These are phyloP conservation scores for Drosophila ananassae DNA, from an alignment of 1,140 invertebrate species.

Conservation along the genomic window DNA sequence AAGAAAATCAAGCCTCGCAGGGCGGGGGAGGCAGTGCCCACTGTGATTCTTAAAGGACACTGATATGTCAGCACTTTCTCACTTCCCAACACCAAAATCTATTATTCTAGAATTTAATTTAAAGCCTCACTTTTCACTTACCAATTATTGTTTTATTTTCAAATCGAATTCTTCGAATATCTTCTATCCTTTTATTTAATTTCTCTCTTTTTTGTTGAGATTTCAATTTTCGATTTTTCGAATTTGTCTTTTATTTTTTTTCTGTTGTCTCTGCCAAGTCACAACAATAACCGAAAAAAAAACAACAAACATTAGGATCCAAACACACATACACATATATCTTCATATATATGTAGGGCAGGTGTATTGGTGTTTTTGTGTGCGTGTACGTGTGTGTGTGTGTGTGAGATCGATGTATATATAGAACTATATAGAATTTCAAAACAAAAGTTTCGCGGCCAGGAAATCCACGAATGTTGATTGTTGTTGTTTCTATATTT, in stretches of 20 bases:
- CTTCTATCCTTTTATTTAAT: slow-evolving; percentile 6
- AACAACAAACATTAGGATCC: slow-evolving; percentile 46
- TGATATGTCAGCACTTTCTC: no score
- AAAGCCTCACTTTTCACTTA: background rate
- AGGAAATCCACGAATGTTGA: slow-evolving; percentile 36
- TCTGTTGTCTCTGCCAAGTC: slow-evolving; percentile 51
- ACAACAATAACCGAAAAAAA: slow-evolving; percentile 55
- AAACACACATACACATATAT: background rate
- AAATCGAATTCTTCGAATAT: slow-evolving; percentile 3
- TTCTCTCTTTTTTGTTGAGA: slow-evolving; percentile 18
- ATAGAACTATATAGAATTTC: slow-evolving; percentile 43
- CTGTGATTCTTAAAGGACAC: background rate
- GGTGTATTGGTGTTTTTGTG: background rate
- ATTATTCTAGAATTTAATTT: no score
- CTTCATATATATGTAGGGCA: background rate
- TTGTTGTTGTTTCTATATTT: no score
- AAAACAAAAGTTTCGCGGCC: slow-evolving; percentile 50
- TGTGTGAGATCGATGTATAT: slow-evolving; percentile 33
- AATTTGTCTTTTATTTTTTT: slow-evolving; percentile 37
- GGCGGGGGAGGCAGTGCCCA: slow-evolving; percentile 5
- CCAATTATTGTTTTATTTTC: slow-evolving; percentile 22
- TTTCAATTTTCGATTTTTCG: slow-evolving; percentile 17
- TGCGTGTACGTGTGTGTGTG: background rate
- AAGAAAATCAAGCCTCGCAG: slow-evolving; percentile 19
- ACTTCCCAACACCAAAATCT: no score